phyloP scores from a whole-genome alignment of 2,113 vertebrate species.

The Myotis davidii region DNA sequence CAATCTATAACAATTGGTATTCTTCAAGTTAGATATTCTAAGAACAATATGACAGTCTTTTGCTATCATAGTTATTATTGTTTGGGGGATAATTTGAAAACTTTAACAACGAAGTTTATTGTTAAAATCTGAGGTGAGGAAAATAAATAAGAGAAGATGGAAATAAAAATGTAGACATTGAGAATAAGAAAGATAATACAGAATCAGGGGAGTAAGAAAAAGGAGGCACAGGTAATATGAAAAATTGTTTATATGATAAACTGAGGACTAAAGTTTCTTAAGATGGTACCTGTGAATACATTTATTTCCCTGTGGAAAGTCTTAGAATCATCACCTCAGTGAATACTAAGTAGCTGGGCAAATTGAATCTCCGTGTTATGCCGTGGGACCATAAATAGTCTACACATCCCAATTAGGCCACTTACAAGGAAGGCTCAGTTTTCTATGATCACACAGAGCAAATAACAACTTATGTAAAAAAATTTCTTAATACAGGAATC shows the following conservation, averaged over 20 bases:
- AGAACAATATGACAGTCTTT: not conserved
- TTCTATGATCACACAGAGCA: not conserved
- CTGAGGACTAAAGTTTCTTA: not conserved
- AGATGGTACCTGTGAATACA: not conserved
- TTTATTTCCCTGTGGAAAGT: not conserved
- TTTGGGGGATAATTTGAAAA: not conserved
- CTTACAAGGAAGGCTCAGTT: not conserved
- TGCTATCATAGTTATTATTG: not conserved
- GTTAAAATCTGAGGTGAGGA: not conserved
- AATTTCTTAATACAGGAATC: not conserved
- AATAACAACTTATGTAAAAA: not conserved
- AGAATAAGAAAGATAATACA: constrained; percentile 19
- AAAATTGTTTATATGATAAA: not conserved
- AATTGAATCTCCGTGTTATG: not conserved
- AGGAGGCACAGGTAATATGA: not conserved
- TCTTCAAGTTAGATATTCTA: not conserved
- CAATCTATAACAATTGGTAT: not conserved
- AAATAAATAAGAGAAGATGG: not conserved
- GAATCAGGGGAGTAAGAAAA: not conserved
- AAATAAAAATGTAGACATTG: not conserved
- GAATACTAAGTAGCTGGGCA: not conserved
- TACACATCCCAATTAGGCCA: not conserved
- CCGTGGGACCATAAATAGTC: not conserved
- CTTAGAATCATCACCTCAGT: not conserved
- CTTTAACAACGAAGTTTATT: constrained; percentile 1